Percentiles rank a stretch among this genome's conserved stretches.
Conservation (phyloP, 2,888 invertebrate species). For the Gari tellinella region DNA sequence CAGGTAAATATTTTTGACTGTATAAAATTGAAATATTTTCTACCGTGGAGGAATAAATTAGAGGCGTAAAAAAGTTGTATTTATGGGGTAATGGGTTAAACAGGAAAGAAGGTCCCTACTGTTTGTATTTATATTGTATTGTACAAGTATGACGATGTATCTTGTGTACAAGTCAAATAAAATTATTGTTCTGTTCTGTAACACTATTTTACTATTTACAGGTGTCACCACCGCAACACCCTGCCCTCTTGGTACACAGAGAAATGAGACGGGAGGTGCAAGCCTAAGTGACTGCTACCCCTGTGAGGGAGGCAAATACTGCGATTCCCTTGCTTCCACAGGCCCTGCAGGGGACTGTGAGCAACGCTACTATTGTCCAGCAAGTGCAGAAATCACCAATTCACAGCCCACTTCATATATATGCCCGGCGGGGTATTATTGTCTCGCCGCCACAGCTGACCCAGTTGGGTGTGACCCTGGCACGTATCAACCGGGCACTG, state of each 20-base stretch:
- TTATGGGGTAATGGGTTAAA: too few relatives aligned
- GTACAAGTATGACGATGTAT: too few relatives aligned
- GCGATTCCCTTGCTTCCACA: slow-evolving; percentile 62
- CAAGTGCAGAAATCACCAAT: slow-evolving; percentile 64
- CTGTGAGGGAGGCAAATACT: slow-evolving; percentile 75
- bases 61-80: too few relatives aligned
- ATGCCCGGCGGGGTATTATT: slow-evolving; percentile 77
- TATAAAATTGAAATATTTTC: too few relatives aligned
- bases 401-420: slow-evolving; percentile 62
- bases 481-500: slow-evolving; percentile 76
- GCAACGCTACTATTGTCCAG: slow-evolving; percentile 77
- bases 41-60: too few relatives aligned
- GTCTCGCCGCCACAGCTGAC: slow-evolving; percentile 67
- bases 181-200: too few relatives aligned
- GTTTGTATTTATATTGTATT: background rate
- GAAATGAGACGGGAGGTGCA: slow-evolving; percentile 72
- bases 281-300: slow-evolving; percentile 72
- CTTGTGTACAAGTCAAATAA: too few relatives aligned
- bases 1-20: too few relatives aligned
- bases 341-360: slow-evolving; percentile 70
- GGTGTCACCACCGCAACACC: slow-evolving; percentile 68
- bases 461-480: slow-evolving; percentile 75
- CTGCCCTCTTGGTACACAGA: slow-evolving; percentile 75
- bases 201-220: slow-evolving; percentile 21
- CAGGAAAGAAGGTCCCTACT: background rate